phyloP scores from a whole-genome alignment of 2,797 vertebrate genomes.

The Heteromormyrus szaboi region DNA sequence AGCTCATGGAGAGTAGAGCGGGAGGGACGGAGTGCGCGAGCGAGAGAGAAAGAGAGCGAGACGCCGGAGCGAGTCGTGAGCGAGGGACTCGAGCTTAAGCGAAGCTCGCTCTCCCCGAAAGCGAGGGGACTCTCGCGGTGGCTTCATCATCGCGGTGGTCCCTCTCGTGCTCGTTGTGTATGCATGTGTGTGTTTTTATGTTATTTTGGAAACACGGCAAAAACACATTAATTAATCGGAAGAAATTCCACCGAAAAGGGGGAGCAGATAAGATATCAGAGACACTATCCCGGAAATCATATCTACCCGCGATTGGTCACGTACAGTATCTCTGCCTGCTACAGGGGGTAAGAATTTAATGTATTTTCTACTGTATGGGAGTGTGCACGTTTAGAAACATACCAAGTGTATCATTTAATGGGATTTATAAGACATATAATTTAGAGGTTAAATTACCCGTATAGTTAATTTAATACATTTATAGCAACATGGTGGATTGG shows the following conservation, averaged over 20 bases:
- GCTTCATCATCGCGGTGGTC: not conserved
- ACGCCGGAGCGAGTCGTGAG: conserved; percentile 7
- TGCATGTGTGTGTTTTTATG: not conserved
- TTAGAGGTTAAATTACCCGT: not conserved
- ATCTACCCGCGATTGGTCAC: conserved; percentile 55
- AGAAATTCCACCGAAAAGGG: conserved; percentile 34
- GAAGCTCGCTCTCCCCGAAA: not conserved
- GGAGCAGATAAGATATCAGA: conserved; percentile 35
- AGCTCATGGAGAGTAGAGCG: conserved; percentile 40
- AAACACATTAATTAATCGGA: conserved; percentile 2
- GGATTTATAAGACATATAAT: not conserved
- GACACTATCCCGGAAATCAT: conserved; percentile 56
- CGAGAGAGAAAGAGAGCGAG: conserved; percentile 27
- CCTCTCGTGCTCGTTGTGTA: not conserved
- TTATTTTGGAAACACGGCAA: not conserved
- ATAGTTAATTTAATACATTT: conserved; percentile 8
- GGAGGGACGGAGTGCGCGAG: not conserved
- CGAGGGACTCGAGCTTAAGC: conserved; percentile 9
- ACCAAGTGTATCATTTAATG: not conserved
- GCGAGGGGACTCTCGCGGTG: not conserved
- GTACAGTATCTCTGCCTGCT: conserved; percentile 47
- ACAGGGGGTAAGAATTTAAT: conserved; percentile 21
- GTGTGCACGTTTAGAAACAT: not conserved
- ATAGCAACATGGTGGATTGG: conserved; percentile 20
- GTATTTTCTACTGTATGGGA: not conserved